Base-by-base conservation (phyloP, 2,797 vertebrate genomes). In the Saxicola maurus region DNA sequence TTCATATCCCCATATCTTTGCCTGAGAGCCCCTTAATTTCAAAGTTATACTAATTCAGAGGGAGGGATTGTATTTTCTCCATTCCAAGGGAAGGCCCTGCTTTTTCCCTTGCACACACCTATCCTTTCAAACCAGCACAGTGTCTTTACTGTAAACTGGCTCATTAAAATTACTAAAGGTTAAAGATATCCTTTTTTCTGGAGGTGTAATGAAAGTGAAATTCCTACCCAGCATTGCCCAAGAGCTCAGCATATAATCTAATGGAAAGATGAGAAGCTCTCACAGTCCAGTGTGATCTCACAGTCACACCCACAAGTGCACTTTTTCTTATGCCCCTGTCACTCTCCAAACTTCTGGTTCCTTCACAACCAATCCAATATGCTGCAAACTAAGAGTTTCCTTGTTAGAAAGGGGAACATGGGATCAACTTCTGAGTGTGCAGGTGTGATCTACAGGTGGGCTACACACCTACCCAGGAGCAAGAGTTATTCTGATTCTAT, bases 291-390 rank as follows among this genome's bases (percentile, higher is more conserved):
- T 17, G 38, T 27, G 9, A 4, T 57, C 49, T 86, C n/a, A 4
- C 1, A 30, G 10, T 13, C 28, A 7, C 24, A 11, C 2, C 17
- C 2, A 0, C 12, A 65, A 42, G 13, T 7, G 4, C 8, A 27
- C 5, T 28, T 90, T 35, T 77, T 56, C 42, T 71, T 48, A 18
- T 31, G 27, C 1, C 1, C 11, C 61, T 46, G 17, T 2, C 2
- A 12, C 1, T 57, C 24, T 48, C 15, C 17, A 46, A 5, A 57
- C 31, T 55, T 61, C 35, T 43, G 1, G 2, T 35, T 72, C 43
- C 25, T 57, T 75, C 9, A 9, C 27, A 64, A 33, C 33, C 33
- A 8, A 33, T 17, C 0, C 0, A 8, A 24, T 23, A 42, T 2
- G 7, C 6, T 65, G 16, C 2, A 60, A 46, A 40, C 0, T 2